Conservation (phyloP, 92 coral and sea anemone genomes). For the Actinostola sp. region DNA sequence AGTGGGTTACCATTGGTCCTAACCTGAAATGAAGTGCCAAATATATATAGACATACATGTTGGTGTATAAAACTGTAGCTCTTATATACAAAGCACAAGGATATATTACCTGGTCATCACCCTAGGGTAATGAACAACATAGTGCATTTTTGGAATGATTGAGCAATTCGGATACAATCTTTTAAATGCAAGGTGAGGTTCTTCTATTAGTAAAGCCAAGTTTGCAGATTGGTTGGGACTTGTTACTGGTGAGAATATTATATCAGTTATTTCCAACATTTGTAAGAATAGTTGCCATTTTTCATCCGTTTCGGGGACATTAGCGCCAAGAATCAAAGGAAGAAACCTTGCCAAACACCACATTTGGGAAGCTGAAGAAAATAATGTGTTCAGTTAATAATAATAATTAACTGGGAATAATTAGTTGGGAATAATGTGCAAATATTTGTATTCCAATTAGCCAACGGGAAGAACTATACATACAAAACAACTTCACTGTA, state of each 20-base stretch:
- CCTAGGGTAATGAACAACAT: background rate
- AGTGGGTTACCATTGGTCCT: too few relatives aligned
- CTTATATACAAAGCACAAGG: too few relatives aligned
- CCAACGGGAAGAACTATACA: too few relatives aligned
- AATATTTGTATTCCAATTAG: background rate
- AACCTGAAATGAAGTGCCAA: too few relatives aligned
- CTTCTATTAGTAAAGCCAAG: background rate
- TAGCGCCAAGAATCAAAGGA: conserved; percentile 5
- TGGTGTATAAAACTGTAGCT: too few relatives aligned
- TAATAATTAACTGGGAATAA: background rate
- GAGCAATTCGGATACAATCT: conserved; percentile 25
- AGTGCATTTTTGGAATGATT: conserved; percentile 6
- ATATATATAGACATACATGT: too few relatives aligned
- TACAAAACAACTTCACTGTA: too few relatives aligned
- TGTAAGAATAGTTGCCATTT: background rate
- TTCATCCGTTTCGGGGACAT: background rate
- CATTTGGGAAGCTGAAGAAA: conserved; percentile 5
- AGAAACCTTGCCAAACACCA: conserved; percentile 11
- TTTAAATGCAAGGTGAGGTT: conserved; percentile 43
- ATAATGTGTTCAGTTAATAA: background rate
- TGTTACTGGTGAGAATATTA: background rate
- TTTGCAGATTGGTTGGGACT: background rate
- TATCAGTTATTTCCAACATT: background rate
- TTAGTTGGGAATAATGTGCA: background rate
- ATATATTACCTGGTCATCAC: too few relatives aligned